Conservation (phyloP, 2,797 vertebrate genomes). For the Bucorvus abyssinicus region DNA sequence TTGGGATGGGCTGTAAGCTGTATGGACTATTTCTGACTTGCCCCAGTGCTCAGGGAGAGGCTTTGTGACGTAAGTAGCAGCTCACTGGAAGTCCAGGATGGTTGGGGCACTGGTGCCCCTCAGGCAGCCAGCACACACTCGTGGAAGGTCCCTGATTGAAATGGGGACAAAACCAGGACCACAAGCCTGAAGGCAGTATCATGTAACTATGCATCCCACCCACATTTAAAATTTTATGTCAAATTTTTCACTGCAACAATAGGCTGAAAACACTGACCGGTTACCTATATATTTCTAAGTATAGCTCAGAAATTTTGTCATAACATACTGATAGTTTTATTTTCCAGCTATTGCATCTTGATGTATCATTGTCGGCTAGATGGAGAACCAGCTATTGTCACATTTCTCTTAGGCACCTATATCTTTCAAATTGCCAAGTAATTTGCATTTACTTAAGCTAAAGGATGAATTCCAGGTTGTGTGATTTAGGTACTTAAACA, state of each 20-base stretch:
- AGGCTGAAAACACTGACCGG: neutral
- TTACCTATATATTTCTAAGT: neutral
- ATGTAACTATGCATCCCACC: neutral
- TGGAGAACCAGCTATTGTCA: neutral
- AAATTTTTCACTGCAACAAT: neutral
- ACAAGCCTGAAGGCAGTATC: neutral
- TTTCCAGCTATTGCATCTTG: neutral
- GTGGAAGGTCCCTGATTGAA: neutral
- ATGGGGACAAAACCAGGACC: neutral
- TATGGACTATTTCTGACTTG: neutral
- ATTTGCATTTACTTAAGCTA: neutral
- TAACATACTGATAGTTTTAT: neutral
- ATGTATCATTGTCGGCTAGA: neutral
- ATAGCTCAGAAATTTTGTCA: neutral
- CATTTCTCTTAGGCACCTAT: neutral
- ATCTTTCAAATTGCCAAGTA: neutral
- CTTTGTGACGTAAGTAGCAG: neutral
- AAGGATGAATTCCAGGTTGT: neutral
- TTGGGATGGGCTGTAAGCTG: neutral
- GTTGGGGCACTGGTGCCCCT: neutral
- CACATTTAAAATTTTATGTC: neutral
- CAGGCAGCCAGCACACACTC: accelerated
- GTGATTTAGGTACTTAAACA: neutral
- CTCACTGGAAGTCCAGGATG: neutral
- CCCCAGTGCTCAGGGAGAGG: neutral